These are phyloP conservation scores for Andrena flavipes DNA, from an alignment of 2,888 invertebrate species.

Conservation along the genomic window DNA sequence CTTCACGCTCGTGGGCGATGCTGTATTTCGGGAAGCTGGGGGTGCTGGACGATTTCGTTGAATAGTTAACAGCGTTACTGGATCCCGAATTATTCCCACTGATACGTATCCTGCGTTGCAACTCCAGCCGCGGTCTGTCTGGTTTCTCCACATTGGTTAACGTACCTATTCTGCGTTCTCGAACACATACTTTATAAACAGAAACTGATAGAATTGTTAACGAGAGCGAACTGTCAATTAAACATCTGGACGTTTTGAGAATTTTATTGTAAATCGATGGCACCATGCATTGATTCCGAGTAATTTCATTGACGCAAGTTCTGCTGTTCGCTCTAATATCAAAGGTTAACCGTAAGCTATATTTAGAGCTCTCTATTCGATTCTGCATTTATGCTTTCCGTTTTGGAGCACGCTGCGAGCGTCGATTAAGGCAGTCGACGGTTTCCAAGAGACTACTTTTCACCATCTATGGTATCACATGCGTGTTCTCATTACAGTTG, in stretches of 20 bases:
- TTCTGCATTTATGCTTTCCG: not conserved
- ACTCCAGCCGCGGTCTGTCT: constrained; percentile 22
- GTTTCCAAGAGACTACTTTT: not conserved
- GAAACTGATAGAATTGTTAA: not conserved
- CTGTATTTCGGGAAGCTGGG: constrained; percentile 30
- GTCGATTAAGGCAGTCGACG: constrained; percentile 10
- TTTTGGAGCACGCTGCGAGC: not conserved
- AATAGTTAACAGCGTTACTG: constrained; percentile 41
- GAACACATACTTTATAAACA: not conserved
- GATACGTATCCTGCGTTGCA: constrained; percentile 36
- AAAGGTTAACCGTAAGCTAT: not conserved
- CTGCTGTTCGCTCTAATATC: not conserved
- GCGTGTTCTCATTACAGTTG: not conserved
- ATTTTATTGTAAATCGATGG: too few relatives aligned
- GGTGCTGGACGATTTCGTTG: constrained; percentile 36
- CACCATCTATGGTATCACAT: not conserved
- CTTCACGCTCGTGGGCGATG: constrained; percentile 31
- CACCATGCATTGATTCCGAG: too few relatives aligned
- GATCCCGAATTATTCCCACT: constrained; percentile 35
- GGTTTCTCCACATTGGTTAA: constrained; percentile 53
- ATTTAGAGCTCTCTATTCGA: not conserved
- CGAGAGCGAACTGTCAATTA: too few relatives aligned
- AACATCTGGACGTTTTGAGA: too few relatives aligned
- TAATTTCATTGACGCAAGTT: not conserved
- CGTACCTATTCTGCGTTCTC: constrained; percentile 23